Conservation (phyloP, 1,140 invertebrate species). For the Caenorhabditis remanei region DNA sequence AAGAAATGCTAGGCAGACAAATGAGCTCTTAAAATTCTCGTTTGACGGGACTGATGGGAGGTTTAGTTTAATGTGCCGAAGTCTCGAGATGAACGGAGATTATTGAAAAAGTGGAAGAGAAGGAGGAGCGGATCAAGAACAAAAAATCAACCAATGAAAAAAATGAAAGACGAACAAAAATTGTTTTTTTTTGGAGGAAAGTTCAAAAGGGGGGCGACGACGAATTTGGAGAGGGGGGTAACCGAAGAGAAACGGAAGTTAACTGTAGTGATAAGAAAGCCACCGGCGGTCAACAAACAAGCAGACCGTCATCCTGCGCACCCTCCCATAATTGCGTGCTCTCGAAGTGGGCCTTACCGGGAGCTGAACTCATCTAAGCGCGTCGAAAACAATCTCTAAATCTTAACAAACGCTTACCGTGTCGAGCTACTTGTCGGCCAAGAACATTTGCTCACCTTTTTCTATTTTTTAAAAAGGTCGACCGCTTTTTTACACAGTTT, state of each 20-base stretch:
- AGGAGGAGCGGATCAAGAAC: neutral
- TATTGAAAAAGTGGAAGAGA: neutral
- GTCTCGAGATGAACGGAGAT: neutral
- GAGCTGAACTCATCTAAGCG: slow-evolving; percentile 44
- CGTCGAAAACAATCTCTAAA: slow-evolving; percentile 53
- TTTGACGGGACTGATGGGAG: neutral
- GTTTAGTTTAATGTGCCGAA: neutral
- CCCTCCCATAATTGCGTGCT: slow-evolving; percentile 41
- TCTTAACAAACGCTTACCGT: slow-evolving; percentile 55
- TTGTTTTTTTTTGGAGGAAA: neutral
- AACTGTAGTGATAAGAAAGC: slow-evolving; percentile 54
- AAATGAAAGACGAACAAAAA: too few relatives aligned
- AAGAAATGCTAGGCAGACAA: slow-evolving; percentile 32
- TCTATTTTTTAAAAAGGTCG: neutral
- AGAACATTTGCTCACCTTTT: slow-evolving; percentile 48
- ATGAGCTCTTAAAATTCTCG: neutral
- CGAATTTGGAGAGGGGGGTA: slow-evolving; percentile 44
- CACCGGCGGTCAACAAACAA: slow-evolving; percentile 49
- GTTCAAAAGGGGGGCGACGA: slow-evolving; percentile 29
- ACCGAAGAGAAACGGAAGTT: slow-evolving; percentile 50
- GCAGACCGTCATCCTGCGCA: slow-evolving; percentile 21
- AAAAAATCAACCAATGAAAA: neutral
- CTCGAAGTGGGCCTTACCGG: neutral
- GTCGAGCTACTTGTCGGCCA: slow-evolving; percentile 53
- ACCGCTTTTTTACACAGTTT: neutral